Evolutionary conservation across 2,888 invertebrate species (phyloP).

Genomic region (Gerris lacustris): DNA sequence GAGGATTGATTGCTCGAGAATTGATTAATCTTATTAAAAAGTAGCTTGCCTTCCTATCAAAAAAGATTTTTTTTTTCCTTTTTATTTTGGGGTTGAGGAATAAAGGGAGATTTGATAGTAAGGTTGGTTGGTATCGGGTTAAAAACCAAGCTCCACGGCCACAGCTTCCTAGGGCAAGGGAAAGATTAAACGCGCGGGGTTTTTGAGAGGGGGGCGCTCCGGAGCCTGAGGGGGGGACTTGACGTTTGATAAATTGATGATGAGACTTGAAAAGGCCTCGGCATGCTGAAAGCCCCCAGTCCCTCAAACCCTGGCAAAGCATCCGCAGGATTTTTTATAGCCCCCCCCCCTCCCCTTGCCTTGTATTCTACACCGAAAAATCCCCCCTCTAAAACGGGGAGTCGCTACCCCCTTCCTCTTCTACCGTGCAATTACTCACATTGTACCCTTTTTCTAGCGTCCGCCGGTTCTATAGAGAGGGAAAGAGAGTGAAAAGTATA

Average conservation of each 20-base stretch:
- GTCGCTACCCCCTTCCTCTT: not conserved
- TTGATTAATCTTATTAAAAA: constrained; percentile 3
- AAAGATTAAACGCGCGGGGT: not conserved
- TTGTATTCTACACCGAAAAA: too few relatives aligned
- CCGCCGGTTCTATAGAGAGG: too few relatives aligned
- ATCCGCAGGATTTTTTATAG: not conserved
- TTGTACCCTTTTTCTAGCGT: not conserved
- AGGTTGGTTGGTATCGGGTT: not conserved
- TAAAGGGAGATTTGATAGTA: not conserved
- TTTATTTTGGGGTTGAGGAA: not conserved
- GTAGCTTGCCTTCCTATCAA: not conserved
- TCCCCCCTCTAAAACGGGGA: too few relatives aligned
- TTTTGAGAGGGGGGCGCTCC: too few relatives aligned
- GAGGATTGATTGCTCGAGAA: constrained; percentile 2
- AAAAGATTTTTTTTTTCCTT: not conserved
- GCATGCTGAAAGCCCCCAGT: not conserved
- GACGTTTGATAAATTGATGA: constrained; percentile 5
- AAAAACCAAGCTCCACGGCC: not conserved
- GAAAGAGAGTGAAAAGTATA: too few relatives aligned
- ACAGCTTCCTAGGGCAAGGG: not conserved
- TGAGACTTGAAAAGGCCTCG: constrained; percentile 1
- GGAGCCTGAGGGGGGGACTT: not conserved
- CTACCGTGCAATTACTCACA: not conserved
- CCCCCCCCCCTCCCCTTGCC: not conserved
- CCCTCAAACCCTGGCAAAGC: not conserved